Base-by-base conservation (phyloP, 2,888 invertebrate species). In the Lithophane ornitopus region DNA sequence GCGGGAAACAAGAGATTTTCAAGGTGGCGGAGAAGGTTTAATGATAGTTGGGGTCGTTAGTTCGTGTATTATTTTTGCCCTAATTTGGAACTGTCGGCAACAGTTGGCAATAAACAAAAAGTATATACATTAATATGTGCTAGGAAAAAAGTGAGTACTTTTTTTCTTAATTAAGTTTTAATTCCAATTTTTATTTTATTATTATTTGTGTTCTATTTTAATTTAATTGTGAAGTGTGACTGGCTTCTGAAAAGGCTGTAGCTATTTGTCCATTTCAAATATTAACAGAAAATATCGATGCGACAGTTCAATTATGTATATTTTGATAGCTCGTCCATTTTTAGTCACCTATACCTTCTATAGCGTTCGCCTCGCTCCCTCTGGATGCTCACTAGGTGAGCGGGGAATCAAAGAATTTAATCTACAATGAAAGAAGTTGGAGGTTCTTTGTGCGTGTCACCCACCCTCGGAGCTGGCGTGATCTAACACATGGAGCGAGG, bases 341-440 rank as follows among this genome's bases (percentile, higher is more conserved):
- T 39, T 67, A 14, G 19, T 6, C 3, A 67, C 9, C 0, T n/a
- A n/a, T 22, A 54, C 26, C 14, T 7, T 61, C 41, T 6, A 28
- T 58, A 74, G 77, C 69, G 19, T 61, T 74, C 41, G 78, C 74
- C 0, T 56, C 56, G 76, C 80, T 67, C 78, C 0, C 61, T 71
- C 39, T 91, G 92, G 90, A 86, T 2, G n/a, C 3, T 28, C 16
- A 54, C 86, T 88, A 95, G 94, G 93, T 94, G 93, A 91, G 93
- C 92, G 92, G 92, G 91, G 93, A 93, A 94, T 94, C 92, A 94
- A 95, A 95, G 95, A 95, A 95, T 95, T 95, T 95, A 95, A 95
- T 95, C 95, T 95, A 93, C 95, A 95, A 94, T 95, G 94, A 95
- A 95, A 95, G 95, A 95, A 95, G 94, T 94, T 91, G 91, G 93